Percentiles rank a stretch among this genome's conserved stretches.
Conservation (phyloP, 2,888 invertebrate genomes). For the Iphiclides podalirius region DNA sequence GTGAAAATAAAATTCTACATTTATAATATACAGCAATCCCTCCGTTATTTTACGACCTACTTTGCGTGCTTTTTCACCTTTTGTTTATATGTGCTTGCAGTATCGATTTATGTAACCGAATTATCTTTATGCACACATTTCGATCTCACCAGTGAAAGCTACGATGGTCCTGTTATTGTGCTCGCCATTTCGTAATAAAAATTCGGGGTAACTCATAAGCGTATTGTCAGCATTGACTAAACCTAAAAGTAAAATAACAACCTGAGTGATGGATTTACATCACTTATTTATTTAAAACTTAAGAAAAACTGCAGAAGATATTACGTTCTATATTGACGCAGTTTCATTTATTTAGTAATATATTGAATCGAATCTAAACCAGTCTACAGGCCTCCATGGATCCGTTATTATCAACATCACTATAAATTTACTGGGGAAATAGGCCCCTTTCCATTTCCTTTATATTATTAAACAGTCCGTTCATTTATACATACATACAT, state of each 20-base stretch:
- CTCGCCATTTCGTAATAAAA: too few relatives aligned
- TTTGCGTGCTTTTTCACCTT: background rate
- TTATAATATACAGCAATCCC: conserved; percentile 8
- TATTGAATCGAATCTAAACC: background rate
- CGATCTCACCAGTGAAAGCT: too few relatives aligned
- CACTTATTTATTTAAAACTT: too few relatives aligned
- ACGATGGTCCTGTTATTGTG: too few relatives aligned
- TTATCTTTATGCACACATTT: background rate
- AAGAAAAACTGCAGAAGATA: too few relatives aligned
- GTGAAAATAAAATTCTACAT: conserved; percentile 25
- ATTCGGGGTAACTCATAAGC: background rate
- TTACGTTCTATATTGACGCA: too few relatives aligned
- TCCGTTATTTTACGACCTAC: conserved; percentile 8
- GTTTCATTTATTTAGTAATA: background rate
- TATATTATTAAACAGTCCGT: background rate
- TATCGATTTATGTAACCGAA: background rate
- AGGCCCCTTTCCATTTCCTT: background rate
- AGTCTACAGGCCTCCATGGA: background rate
- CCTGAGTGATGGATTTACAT: too few relatives aligned
- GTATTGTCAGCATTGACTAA: too few relatives aligned
- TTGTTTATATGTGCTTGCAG: background rate
- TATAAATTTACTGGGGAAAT: background rate
- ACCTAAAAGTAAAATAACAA: too few relatives aligned
- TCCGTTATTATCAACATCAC: background rate
- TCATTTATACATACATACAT: background rate